Evolutionary conservation across 2,888 invertebrate genomes (phyloP).

Genomic region (Creontiades dilutus): DNA sequence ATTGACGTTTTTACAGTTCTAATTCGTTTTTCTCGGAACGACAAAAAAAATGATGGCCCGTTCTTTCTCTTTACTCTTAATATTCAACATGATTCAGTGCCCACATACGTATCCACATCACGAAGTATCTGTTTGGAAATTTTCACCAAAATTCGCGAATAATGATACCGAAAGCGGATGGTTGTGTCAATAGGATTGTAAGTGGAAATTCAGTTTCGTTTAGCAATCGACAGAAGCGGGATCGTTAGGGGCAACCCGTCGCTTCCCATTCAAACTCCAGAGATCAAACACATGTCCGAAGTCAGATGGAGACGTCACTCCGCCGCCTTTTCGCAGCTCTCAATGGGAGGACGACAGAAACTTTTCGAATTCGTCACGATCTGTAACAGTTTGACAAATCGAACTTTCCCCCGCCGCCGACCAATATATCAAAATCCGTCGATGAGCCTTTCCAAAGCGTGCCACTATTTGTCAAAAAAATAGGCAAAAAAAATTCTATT

Average conservation of each 20-base stretch:
- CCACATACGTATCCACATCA: too few species aligned
- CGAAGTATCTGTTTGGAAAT: too few species aligned
- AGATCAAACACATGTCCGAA: slow-evolving; percentile 45
- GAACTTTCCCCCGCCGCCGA: slow-evolving; percentile 24
- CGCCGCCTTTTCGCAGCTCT: slow-evolving; percentile 19
- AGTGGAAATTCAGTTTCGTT: too few species aligned
- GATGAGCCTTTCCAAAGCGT: slow-evolving; percentile 37
- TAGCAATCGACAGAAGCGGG: background rate
- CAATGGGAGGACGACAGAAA: slow-evolving; percentile 6
- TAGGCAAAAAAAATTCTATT: slow-evolving; percentile 38
- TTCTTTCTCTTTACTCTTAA: too few species aligned
- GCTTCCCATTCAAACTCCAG: background rate
- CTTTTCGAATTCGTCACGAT: slow-evolving; percentile 67
- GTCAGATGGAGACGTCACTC: slow-evolving; percentile 63
- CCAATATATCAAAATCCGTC: slow-evolving; percentile 61
- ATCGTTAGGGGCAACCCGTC: background rate
- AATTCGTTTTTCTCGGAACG: too few species aligned
- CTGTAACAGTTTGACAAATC: slow-evolving; percentile 67
- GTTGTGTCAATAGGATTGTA: too few species aligned
- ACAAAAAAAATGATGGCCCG: too few species aligned
- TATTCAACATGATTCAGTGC: too few species aligned
- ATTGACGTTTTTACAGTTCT: too few species aligned
- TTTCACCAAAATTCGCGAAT: too few species aligned
- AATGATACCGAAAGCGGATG: too few species aligned
- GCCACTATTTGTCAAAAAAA: slow-evolving; percentile 69